Conservation (phyloP, 2,797 vertebrate genomes). For the Tamandua tetradactyla region DNA sequence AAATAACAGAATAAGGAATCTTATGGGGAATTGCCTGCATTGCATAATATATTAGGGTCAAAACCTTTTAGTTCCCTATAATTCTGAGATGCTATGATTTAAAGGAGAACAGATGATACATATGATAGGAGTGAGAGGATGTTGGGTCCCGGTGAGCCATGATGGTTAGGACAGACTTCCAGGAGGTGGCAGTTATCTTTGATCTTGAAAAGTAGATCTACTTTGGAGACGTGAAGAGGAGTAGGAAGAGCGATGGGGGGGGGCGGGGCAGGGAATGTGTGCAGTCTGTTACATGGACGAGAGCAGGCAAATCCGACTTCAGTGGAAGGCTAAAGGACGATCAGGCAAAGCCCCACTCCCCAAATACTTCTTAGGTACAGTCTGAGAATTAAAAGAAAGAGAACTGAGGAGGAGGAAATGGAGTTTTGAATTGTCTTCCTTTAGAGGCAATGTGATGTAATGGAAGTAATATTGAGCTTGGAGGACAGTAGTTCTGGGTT, state of each 20-base stretch:
- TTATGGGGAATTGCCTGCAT: too few relatives aligned
- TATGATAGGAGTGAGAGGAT: not conserved
- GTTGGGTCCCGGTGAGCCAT: not conserved
- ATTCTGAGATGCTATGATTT: not conserved
- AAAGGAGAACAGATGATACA: not conserved
- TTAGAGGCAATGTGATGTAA: not conserved
- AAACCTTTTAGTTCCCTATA: not conserved
- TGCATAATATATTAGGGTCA: not conserved
- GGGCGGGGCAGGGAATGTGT: too few relatives aligned
- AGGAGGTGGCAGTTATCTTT: not conserved
- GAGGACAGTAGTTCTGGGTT: not conserved
- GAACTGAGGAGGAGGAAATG: accelerated
- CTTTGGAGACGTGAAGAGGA: not conserved
- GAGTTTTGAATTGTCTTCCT: not conserved
- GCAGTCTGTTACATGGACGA: not conserved
- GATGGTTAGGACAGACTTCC: not conserved
- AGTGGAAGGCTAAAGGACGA: not conserved
- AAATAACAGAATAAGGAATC: accelerated
- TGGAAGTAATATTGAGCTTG: accelerated
- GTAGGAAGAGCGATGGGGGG: not conserved
- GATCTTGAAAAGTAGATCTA: not conserved
- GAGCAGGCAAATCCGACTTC: not conserved
- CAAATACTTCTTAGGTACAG: not conserved
- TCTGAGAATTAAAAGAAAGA: not conserved
- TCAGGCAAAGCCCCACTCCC: not conserved